A percentile compares a stretch with the other conserved stretches of the same genome.
Conservation (phyloP, 2,113 vertebrate genomes). For the Taxidea taxus region DNA sequence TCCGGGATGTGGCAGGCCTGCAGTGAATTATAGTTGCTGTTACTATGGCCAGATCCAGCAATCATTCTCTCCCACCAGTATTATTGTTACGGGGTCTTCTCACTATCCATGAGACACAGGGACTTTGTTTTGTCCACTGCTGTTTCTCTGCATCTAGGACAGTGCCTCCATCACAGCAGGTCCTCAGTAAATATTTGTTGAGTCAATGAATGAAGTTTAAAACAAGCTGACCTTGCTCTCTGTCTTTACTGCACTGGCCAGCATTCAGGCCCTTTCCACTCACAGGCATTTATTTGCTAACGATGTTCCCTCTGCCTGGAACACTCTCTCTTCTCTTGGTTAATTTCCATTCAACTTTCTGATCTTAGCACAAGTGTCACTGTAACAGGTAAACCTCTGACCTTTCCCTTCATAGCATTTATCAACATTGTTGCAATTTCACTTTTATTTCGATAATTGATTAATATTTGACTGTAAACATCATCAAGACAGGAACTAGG, state of each 20-base stretch:
- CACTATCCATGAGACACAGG: neutral
- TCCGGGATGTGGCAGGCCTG: neutral
- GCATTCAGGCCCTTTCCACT: neutral
- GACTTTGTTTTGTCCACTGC: neutral
- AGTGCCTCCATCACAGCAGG: neutral
- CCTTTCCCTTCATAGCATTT: neutral
- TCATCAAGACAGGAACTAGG: neutral
- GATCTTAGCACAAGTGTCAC: neutral
- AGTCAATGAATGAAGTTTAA: neutral
- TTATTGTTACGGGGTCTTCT: neutral
- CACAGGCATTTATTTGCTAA: neutral
- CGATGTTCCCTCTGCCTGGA: neutral
- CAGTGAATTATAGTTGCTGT: neutral
- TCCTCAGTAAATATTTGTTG: neutral
- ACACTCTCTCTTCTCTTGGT: neutral
- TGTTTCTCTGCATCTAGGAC: conserved; percentile 1
- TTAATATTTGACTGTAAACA: conserved; percentile 26
- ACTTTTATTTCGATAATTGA: neutral
- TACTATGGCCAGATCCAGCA: neutral
- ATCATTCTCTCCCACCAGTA: neutral
- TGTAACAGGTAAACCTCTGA: neutral
- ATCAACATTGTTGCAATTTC: neutral
- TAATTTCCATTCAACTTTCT: neutral
- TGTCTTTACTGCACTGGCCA: neutral
- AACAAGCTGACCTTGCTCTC: neutral